Percentiles rank a stretch among this genome's conserved stretches.
phyloP scores from a whole-genome alignment of 30 jellyfish, hydroid and myxozoan species.

The Aurelia aurita complex sp. Pacific region DNA sequence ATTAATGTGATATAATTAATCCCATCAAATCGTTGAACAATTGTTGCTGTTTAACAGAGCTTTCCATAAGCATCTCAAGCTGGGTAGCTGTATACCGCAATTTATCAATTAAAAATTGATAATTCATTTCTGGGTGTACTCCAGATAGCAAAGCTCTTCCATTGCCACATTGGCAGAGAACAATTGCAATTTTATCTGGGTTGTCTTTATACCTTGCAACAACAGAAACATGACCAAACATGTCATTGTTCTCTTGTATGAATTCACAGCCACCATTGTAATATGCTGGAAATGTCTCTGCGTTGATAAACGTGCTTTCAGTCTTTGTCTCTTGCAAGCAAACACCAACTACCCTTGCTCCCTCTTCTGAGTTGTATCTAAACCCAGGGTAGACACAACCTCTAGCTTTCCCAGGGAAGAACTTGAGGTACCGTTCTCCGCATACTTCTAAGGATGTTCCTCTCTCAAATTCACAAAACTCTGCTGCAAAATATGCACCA shows the following conservation, averaged over 20 bases:
- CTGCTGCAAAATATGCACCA: conserved; percentile 89
- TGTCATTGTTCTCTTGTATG: conserved; percentile 32
- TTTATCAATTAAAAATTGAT: conserved; percentile 13
- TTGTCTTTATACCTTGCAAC: conserved; percentile 52
- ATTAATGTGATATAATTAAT: not conserved
- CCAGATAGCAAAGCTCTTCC: conserved; percentile 84
- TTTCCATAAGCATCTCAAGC: conserved; percentile 6
- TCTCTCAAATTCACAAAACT: conserved; percentile 71
- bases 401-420: conserved; percentile 76
- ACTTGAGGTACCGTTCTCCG: conserved; percentile 61
- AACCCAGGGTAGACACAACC: conserved; percentile 94
- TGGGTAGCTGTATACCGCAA: conserved; percentile 20
- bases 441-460: conserved; percentile 77
- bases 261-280: conserved; percentile 97
- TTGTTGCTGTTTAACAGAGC: conserved; percentile 22
- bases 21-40: not conserved
- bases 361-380: conserved; percentile 68
- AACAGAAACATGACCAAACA: not conserved
- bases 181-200: conserved; percentile 73
- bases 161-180: conserved; percentile 21
- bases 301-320: not conserved
- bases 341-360: conserved; percentile 60
- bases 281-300: conserved; percentile 34
- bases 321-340: not conserved
- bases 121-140: conserved; percentile 90